Evolutionary conservation across 2,113 vertebrate species (phyloP), one percentile per base, ranked within the genome.

Genomic region (Menura novaehollandiae): DNA sequence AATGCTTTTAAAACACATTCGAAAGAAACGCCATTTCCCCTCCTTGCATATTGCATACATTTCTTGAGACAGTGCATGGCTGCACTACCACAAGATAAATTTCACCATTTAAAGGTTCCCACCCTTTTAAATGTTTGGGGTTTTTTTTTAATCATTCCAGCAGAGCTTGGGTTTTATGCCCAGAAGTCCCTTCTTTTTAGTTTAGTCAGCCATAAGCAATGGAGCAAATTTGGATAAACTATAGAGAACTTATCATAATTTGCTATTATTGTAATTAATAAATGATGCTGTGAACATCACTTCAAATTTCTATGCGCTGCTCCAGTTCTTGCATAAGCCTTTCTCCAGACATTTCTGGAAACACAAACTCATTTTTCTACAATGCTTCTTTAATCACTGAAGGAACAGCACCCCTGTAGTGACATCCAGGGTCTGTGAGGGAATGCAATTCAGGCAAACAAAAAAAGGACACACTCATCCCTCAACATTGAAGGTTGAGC

Each of bases 41-140:
- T 68, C 22, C 20, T 83, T 13, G 2, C 15, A 2, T 11, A 47
- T 30, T 5, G 7, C 23, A 43, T 7, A 12, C 0, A 1, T 79
- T 79, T 69, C 52, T 68, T 4, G 0, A 62, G 37, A 19, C 6
- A 74, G 51, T 1, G 1, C 16, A 12, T 0, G 0, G 26, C 15
- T 83, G 33, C 7, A 1, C 72, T 46, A 23, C 18, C 52, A 46
- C 1, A 3, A 95, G 71, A 76, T 32, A n/a, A 46, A 59, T 47
- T 30, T 37, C 58, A 60, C 23, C 9, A 55, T 16, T 55, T 76
- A 52, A 33, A 68, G 91, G 23, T 0, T 1, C n/a, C 72, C 26
- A n/a, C 17, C 2, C 3, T 43, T 80, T 83, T 35, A 72, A 35
- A 27, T 6, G 11, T 17, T 49, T 44, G 55, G 47, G 24, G 7